Evolutionary conservation across 2,113 vertebrate species (phyloP).

Genomic region (Cynocephalus volans): DNA sequence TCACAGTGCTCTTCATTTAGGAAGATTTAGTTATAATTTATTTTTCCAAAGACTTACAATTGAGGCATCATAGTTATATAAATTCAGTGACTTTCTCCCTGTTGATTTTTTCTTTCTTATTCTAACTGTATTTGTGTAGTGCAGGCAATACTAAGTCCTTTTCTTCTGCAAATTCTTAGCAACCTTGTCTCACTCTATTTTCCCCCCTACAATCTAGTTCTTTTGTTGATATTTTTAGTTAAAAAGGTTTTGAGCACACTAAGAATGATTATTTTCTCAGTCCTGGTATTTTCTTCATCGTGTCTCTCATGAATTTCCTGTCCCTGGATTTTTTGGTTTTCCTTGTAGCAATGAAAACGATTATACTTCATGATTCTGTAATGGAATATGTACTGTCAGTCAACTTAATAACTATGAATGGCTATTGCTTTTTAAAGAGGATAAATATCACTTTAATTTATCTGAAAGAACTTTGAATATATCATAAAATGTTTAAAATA

Average conservation of each 20-base stretch:
- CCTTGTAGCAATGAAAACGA: not conserved
- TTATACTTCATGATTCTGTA: slow-evolving; percentile 11
- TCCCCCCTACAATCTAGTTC: not conserved
- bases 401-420: not conserved
- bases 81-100: not conserved
- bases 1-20: not conserved
- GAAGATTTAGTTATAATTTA: not conserved
- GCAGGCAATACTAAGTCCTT: not conserved
- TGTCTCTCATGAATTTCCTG: not conserved
- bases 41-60: not conserved
- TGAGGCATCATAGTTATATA: not conserved
- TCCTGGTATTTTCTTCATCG: not conserved
- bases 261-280: not conserved
- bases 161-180: not conserved
- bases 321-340: not conserved
- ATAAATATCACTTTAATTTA: slow-evolving; percentile 40
- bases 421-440: not conserved
- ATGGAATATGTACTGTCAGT: not conserved
- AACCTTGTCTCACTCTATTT: not conserved
- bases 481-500: slow-evolving; percentile 56
- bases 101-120: not conserved
- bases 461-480: slow-evolving; percentile 43
- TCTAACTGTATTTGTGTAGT: not conserved
- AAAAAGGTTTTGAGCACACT: not conserved
- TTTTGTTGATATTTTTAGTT: not conserved